Base-by-base conservation (phyloP, 1,140 invertebrate species). In the Aethina tumida region DNA sequence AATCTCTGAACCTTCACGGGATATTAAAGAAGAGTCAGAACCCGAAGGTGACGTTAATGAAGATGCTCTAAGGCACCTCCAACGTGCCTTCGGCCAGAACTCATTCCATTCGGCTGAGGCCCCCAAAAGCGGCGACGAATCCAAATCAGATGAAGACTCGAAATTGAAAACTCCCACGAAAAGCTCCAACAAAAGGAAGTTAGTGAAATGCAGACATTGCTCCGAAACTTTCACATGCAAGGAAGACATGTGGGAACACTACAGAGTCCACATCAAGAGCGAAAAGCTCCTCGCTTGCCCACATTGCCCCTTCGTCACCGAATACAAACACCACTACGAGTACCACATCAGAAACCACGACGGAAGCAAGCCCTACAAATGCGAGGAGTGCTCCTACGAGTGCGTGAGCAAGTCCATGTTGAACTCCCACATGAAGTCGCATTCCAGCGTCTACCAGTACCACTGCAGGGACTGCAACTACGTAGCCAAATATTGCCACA, bases 371-470 rank as follows among this genome's bases (percentile, higher is more conserved):
- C 96, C 96, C 0, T 99, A 92, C 68, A 91, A 94, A 56, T 99
- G 97, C 62, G 68, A 74, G 31, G 84, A 94, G 50, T 97, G 92
- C 63, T 71, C 74, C 8, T 97, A 97, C 55, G 76, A 79, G 0
- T 99, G 96, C 57, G 95, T 99, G 2, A 99, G 97, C 65, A 98
- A 99, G 59, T 98, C 94, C 0, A 99, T 99, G 97, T 69, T 99
- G 7, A 98, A 97, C 58, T 96, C 91, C 0, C 97, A 99, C 55
- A 75, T 97, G 51, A 99, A 99, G 59, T 96, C 90, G 0, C 97
- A 99, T 61, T 97, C 92, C 0, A 93, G 89, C 43, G 67, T 97
- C 0, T 98, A 98, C 55, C 95, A 96, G 54, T 99, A 96, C 60
- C 74, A 88, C 15, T 99, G 97, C 59, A 69, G 78, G 0, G 84